phyloP scores from a whole-genome alignment of 2,797 vertebrate species.

The Platyrinchus mystaceus region DNA sequence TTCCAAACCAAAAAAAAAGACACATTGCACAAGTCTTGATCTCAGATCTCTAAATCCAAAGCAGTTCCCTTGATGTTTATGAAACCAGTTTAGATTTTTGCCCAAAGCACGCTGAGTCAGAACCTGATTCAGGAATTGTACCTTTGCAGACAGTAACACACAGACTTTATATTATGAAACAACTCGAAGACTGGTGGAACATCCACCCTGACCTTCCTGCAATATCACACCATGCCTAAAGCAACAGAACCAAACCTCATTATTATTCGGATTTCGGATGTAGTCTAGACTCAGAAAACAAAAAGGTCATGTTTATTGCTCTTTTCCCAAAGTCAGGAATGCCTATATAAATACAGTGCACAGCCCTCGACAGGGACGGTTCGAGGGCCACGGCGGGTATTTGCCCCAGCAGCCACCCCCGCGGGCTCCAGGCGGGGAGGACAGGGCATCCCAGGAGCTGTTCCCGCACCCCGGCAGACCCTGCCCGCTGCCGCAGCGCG shows the following conservation, averaged over 20 bases:
- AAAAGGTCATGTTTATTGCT: background rate
- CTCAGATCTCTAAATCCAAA: background rate
- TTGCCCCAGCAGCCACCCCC: background rate
- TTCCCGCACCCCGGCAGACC: too few relatives aligned
- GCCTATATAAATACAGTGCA: rapidly evolving
- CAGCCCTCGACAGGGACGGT: rapidly evolving
- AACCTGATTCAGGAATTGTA: background rate
- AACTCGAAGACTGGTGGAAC: background rate
- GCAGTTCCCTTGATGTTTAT: background rate
- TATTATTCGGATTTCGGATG: background rate
- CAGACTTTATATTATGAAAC: background rate
- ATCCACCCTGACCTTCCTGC: background rate
- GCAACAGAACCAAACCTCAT: background rate
- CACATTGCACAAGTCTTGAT: background rate
- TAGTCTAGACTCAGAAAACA: background rate
- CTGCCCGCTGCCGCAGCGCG: background rate
- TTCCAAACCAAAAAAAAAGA: background rate
- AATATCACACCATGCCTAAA: background rate
- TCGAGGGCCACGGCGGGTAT: rapidly evolving
- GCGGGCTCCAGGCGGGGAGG: background rate
- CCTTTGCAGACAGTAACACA: background rate
- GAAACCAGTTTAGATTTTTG: background rate
- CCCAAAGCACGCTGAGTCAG: background rate
- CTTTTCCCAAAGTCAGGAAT: background rate
- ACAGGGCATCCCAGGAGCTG: background rate